Percentiles rank a stretch among this genome's conserved stretches.
These are phyloP conservation scores for Limnephilus lunatus DNA, from an alignment of 2,888 invertebrate species.

Conservation along the genomic window DNA sequence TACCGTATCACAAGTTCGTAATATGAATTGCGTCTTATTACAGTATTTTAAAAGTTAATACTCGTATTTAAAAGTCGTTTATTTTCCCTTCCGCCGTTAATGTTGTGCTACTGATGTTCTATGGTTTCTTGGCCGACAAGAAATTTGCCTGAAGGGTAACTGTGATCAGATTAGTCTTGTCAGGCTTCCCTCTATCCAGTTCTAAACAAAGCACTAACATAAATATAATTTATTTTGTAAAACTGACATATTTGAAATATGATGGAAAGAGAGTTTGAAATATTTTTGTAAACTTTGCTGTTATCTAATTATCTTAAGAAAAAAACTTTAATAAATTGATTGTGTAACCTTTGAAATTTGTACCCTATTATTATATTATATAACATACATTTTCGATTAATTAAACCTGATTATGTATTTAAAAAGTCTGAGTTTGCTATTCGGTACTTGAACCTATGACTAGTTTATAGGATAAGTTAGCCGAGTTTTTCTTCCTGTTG, in stretches of 20 bases:
- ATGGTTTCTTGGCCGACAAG: conserved; percentile 13
- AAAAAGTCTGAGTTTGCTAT: too few species aligned
- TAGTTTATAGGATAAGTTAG: too few species aligned
- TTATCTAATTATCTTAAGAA: too few species aligned
- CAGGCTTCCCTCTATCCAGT: not conserved
- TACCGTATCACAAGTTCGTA: not conserved
- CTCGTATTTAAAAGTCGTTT: not conserved
- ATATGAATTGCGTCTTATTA: not conserved
- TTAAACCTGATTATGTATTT: too few species aligned
- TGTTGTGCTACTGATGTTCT: not conserved
- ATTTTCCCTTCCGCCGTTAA: not conserved
- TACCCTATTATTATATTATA: too few species aligned
- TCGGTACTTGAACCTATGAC: too few species aligned
- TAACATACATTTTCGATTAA: too few species aligned
- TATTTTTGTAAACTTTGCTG: not conserved
- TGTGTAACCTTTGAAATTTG: too few species aligned
- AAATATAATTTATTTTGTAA: not conserved
- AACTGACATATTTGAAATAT: not conserved
- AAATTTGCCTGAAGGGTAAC: conserved; percentile 5
- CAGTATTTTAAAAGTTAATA: not conserved
- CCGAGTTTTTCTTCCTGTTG: too few species aligned
- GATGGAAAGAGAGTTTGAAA: not conserved
- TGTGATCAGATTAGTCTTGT: conserved; percentile 20
- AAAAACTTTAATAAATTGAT: too few species aligned
- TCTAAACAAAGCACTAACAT: not conserved